Conservation (phyloP, 2,888 invertebrate genomes). For the Dolichomitus sp. region DNA sequence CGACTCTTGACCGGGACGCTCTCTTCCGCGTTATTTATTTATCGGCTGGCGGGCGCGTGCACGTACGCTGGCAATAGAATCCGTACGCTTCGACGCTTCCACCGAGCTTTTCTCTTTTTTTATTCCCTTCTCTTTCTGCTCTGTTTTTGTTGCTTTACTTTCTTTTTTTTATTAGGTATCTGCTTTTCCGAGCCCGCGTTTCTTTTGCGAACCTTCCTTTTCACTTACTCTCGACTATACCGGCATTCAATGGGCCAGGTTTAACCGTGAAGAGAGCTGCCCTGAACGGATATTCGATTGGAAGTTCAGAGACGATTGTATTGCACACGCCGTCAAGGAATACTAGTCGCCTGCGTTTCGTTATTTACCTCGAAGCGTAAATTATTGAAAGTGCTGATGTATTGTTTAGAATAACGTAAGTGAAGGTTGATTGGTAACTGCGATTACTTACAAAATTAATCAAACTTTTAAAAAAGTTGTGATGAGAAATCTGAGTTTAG, state of each 20-base stretch:
- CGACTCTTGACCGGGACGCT: slow-evolving; percentile 55
- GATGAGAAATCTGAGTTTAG: neutral
- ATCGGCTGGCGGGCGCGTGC: slow-evolving; percentile 42
- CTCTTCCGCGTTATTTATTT: slow-evolving; percentile 64
- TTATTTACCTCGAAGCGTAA: neutral
- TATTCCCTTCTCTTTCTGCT: slow-evolving; percentile 31
- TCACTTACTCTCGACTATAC: slow-evolving; percentile 5
- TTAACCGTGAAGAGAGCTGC: slow-evolving; percentile 8
- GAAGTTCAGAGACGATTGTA: slow-evolving; percentile 63
- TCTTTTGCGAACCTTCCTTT: slow-evolving; percentile 1
- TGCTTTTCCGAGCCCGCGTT: slow-evolving; percentile 4
- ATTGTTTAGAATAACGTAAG: neutral
- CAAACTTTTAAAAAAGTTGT: neutral
- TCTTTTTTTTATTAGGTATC: slow-evolving; percentile 14
- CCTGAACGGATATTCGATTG: slow-evolving; percentile 62
- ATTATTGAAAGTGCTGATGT: neutral
- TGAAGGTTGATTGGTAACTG: neutral
- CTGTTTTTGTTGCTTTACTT: slow-evolving; percentile 21
- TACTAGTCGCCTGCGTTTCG: slow-evolving; percentile 32
- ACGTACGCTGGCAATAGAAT: slow-evolving; percentile 46
- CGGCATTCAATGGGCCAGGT: slow-evolving; percentile 1
- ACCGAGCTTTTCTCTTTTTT: slow-evolving; percentile 5
- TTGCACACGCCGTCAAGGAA: slow-evolving; percentile 33
- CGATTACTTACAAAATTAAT: neutral
- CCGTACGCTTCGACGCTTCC: slow-evolving; percentile 59